Evolutionary conservation across 2,888 invertebrate genomes (phyloP).

Genomic region (Oxyscelio sp.): DNA sequence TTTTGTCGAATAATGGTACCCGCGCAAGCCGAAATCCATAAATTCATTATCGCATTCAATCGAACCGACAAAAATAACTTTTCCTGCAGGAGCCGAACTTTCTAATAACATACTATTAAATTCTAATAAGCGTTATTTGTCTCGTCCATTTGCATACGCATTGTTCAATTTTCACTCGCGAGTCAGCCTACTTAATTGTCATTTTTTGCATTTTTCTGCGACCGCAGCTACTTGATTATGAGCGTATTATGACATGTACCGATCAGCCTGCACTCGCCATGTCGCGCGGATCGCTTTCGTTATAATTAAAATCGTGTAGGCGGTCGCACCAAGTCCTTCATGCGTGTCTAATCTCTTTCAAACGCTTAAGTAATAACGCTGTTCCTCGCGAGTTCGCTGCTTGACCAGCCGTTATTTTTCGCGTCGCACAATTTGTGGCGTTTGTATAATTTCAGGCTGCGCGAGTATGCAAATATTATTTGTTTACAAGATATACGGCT

Average conservation of each 20-base stretch:
- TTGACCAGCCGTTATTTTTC: constrained; percentile 63
- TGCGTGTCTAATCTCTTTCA: constrained; percentile 74
- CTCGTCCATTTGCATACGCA: constrained; percentile 33
- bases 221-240: too few relatives aligned
- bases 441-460: constrained; percentile 55
- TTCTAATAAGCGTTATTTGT: constrained; percentile 25
- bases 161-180: too few relatives aligned
- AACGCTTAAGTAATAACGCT: constrained; percentile 65
- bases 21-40: background rate
- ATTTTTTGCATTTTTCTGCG: too few relatives aligned
- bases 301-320: constrained; percentile 71
- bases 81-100: constrained; percentile 19
- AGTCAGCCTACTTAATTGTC: too few relatives aligned
- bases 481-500: constrained; percentile 47
- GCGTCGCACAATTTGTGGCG: constrained; percentile 61
- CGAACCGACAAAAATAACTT: background rate
- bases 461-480: constrained; percentile 45
- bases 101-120: constrained; percentile 43
- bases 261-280: too few relatives aligned
- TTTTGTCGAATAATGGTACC: background rate
- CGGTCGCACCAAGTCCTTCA: constrained; percentile 67
- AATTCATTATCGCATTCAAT: constrained; percentile 14
- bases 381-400: constrained; percentile 17
- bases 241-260: too few relatives aligned
- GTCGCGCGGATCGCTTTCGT: constrained; percentile 69